phyloP scores from a whole-genome alignment of 2,797 vertebrate genomes.

The Knipowitschia caucasica region DNA sequence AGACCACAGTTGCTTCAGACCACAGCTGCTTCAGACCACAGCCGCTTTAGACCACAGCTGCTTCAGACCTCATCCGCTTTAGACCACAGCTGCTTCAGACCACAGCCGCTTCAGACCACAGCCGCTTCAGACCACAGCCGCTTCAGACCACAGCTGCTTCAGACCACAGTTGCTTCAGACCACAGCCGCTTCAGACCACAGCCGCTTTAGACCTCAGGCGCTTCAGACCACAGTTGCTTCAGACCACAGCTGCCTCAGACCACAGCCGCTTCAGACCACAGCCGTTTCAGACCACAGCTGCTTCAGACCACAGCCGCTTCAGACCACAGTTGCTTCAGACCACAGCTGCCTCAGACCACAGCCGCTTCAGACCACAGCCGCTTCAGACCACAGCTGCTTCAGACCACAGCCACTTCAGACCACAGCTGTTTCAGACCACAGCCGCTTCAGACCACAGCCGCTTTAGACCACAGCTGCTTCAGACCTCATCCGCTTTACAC shows the following conservation, averaged over 20 bases:
- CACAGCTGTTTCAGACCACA: no score
- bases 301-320: constrained; percentile 26
- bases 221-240: constrained; percentile 26
- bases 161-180: constrained; percentile 15
- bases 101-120: no score
- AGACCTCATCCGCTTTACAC: no score
- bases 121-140: constrained; percentile 19
- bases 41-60: constrained; percentile 23
- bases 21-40: constrained; percentile 24
- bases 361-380: constrained; percentile 24
- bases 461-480: constrained; percentile 26
- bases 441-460: constrained; percentile 19
- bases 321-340: constrained; percentile 15
- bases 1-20: constrained; percentile 15
- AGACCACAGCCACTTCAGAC: constrained; percentile 27
- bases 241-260: no score
- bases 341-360: constrained; percentile 24
- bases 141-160: constrained; percentile 26
- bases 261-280: constrained; percentile 24
- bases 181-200: constrained; percentile 24
- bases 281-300: no score
- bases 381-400: constrained; percentile 26
- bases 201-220: no score
- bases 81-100: constrained; percentile 25
- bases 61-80: no score